These are phyloP conservation scores for Ceryle rudis DNA, from an alignment of 2,797 vertebrate species.

Conservation along the genomic window DNA sequence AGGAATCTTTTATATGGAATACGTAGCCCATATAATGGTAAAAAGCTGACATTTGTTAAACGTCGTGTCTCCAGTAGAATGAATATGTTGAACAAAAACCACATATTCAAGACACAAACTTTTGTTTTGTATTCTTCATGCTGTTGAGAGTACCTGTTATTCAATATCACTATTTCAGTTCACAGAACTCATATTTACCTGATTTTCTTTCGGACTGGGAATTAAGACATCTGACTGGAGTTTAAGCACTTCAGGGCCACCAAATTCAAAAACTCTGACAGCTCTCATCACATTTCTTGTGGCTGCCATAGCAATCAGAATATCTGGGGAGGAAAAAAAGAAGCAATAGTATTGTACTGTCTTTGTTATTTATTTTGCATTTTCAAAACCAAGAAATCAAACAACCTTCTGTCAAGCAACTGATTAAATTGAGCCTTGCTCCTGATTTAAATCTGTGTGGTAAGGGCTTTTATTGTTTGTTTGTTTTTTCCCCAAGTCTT, in stretches of 20 bases:
- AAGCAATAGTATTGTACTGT: not conserved
- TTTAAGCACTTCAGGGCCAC: slow-evolving; percentile 87
- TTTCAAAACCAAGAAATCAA: slow-evolving; percentile 15
- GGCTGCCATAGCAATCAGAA: slow-evolving; percentile 74
- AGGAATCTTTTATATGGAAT: not conserved
- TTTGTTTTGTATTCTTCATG: not conserved
- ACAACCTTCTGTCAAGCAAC: not conserved
- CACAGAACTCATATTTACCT: slow-evolving; percentile 79
- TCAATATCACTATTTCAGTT: not conserved
- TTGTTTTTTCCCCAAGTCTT: slow-evolving; percentile 1
- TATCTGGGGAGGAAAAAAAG: not conserved
- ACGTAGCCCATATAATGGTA: rapidly evolving
- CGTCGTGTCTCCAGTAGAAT: rapidly evolving
- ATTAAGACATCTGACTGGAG: slow-evolving; percentile 79
- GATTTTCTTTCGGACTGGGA: slow-evolving; percentile 81
- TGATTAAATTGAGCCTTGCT: slow-evolving; percentile 11
- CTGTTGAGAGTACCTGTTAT: not conserved
- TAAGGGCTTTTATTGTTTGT: not conserved
- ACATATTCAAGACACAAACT: rapidly evolving
- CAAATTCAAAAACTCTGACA: slow-evolving; percentile 89
- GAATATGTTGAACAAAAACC: not conserved
- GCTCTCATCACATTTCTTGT: slow-evolving; percentile 86
- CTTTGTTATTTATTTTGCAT: not conserved
- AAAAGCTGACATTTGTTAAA: too few relatives aligned
- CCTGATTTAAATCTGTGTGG: not conserved